phyloP scores from a whole-genome alignment of 2,888 invertebrate species.

The Parnassius apollo region DNA sequence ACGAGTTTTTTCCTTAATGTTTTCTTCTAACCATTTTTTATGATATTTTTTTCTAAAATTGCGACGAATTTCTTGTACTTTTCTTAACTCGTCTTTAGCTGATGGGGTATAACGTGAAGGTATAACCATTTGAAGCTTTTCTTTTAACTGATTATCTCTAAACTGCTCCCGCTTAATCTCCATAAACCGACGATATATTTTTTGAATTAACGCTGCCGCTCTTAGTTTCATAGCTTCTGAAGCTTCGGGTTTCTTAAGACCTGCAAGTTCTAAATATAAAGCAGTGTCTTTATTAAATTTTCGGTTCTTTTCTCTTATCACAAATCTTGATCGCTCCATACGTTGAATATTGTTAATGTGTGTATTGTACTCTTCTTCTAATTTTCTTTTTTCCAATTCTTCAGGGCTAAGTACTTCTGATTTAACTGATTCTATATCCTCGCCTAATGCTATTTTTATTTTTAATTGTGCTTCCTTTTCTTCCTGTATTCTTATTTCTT shows the following conservation, averaged over 20 bases:
- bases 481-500: constrained; percentile 47
- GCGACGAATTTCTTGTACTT: constrained; percentile 68
- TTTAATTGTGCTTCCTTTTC: constrained; percentile 55
- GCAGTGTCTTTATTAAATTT: constrained; percentile 57
- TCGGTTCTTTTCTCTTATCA: constrained; percentile 41
- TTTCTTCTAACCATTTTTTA: constrained; percentile 64
- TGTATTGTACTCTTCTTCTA: constrained; percentile 50
- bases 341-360: constrained; percentile 60
- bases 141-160: constrained; percentile 63
- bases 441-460: constrained; percentile 53
- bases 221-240: constrained; percentile 43
- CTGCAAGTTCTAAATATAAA: constrained; percentile 63
- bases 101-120: constrained; percentile 70
- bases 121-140: constrained; percentile 80
- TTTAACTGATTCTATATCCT: constrained; percentile 47
- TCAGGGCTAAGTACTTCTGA: constrained; percentile 47
- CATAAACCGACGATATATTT: constrained; percentile 65
- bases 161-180: constrained; percentile 58
- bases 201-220: constrained; percentile 56
- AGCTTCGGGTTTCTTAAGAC: constrained; percentile 56
- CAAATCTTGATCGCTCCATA: constrained; percentile 62
- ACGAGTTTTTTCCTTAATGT: constrained; percentile 72
- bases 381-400: constrained; percentile 49
- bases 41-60: constrained; percentile 67
- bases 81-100: constrained; percentile 67